phyloP scores from a whole-genome alignment of 1,140 invertebrate genomes.

The Atta cephalotes region DNA sequence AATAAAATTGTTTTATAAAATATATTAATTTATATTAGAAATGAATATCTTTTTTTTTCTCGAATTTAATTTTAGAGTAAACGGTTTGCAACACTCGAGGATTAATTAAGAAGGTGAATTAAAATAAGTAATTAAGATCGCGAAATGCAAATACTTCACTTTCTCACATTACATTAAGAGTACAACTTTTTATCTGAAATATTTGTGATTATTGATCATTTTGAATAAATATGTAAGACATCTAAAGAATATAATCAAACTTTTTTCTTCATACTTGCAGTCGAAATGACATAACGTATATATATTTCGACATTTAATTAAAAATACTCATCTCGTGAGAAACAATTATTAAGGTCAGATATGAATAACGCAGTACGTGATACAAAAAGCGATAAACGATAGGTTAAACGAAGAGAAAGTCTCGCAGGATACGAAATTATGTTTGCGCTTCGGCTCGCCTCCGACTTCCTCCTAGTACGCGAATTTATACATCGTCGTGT shows the following conservation, averaged over 20 bases:
- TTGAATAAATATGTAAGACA: too few species aligned
- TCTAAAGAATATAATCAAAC: too few species aligned
- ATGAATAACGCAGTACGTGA: constrained; percentile 4
- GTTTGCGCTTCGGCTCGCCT: constrained; percentile 49
- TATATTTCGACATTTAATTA: constrained; percentile 13
- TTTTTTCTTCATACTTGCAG: not conserved
- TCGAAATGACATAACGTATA: not conserved
- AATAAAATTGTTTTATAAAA: not conserved
- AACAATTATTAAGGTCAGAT: constrained; percentile 47
- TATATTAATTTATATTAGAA: not conserved
- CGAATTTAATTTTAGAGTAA: too few species aligned
- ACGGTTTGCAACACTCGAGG: too few species aligned
- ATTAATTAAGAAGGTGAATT: too few species aligned
- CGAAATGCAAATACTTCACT: too few species aligned
- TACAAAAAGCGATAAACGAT: constrained; percentile 21
- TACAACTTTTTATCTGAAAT: too few species aligned
- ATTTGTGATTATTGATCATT: too few species aligned
- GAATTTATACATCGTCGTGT: constrained; percentile 57
- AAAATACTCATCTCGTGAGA: constrained; percentile 18
- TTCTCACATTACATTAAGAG: too few species aligned
- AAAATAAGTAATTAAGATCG: too few species aligned
- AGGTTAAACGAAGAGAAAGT: constrained; percentile 43
- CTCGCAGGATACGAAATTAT: constrained; percentile 37
- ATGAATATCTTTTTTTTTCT: not conserved
- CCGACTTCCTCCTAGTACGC: constrained; percentile 32